Evolutionary conservation across 2,797 vertebrate species (phyloP).

Genomic region (Periparus ater): DNA sequence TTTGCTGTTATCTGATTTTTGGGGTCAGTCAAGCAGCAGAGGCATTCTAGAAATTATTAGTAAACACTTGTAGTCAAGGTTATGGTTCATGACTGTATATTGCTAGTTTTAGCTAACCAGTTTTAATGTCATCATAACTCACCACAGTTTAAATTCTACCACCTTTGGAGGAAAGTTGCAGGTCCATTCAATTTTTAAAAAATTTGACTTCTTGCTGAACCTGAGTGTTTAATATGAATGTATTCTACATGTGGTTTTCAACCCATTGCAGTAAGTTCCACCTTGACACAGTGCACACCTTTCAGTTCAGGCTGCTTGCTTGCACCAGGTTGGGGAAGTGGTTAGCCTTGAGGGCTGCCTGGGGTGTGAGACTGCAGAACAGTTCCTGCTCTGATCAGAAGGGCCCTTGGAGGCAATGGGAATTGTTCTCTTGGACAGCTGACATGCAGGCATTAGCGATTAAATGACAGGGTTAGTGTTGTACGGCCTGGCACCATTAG

Average conservation of each 20-base stretch:
- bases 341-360: rapidly evolving
- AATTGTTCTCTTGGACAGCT: not conserved
- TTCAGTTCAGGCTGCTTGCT: not conserved
- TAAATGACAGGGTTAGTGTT: not conserved
- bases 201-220: not conserved
- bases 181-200: rapidly evolving
- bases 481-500: not conserved
- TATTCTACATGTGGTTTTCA: not conserved
- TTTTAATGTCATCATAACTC: not conserved
- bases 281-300: not conserved
- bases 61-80: conserved; percentile 21
- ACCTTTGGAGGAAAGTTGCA: not conserved
- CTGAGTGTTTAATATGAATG: not conserved
- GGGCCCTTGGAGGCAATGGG: no score
- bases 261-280: not conserved
- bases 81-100: not conserved
- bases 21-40: conserved; percentile 39
- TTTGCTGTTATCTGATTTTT: conserved; percentile 50
- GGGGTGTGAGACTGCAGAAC: rapidly evolving
- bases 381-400: not conserved
- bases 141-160: not conserved
- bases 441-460: rapidly evolving
- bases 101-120: not conserved
- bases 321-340: not conserved
- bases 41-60: conserved; percentile 6